Evolutionary conservation across 2,113 vertebrate genomes (phyloP).

Genomic region (Eolophus roseicapilla): DNA sequence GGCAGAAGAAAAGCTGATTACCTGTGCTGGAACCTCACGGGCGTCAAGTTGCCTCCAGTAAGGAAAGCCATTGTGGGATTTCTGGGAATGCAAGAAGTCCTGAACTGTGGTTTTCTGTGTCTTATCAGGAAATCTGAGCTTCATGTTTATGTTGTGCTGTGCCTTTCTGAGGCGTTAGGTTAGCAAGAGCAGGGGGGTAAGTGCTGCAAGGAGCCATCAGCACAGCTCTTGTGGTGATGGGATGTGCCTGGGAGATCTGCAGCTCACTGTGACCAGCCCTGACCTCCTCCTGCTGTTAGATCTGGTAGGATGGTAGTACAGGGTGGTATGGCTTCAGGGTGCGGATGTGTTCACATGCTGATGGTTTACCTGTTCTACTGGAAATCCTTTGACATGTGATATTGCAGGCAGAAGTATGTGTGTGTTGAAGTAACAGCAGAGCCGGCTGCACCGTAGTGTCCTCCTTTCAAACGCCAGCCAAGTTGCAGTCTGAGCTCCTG

Average conservation of each 20-base stretch:
- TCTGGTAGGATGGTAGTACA: neutral
- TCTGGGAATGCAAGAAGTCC: neutral
- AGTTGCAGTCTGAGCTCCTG: neutral
- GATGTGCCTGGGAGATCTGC: neutral
- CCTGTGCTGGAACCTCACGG: neutral
- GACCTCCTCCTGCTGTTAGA: neutral
- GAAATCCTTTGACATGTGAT: neutral
- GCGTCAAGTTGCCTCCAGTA: neutral
- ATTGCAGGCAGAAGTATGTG: neutral
- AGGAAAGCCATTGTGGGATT: neutral
- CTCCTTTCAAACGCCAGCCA: neutral
- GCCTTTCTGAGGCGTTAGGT: neutral
- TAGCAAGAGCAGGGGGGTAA: no score
- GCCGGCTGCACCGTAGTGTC: neutral
- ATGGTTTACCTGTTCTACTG: neutral
- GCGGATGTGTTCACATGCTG: fast-evolving
- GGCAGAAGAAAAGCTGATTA: neutral
- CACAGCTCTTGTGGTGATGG: fast-evolving
- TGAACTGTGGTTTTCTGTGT: fast-evolving
- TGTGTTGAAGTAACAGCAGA: neutral
- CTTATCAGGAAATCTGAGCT: neutral
- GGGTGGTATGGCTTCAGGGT: neutral
- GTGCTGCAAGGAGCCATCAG: neutral
- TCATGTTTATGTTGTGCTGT: fast-evolving
- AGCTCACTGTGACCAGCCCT: fast-evolving